Conservation (phyloP, 2,113 vertebrate species). For the Pelusios castaneus region DNA sequence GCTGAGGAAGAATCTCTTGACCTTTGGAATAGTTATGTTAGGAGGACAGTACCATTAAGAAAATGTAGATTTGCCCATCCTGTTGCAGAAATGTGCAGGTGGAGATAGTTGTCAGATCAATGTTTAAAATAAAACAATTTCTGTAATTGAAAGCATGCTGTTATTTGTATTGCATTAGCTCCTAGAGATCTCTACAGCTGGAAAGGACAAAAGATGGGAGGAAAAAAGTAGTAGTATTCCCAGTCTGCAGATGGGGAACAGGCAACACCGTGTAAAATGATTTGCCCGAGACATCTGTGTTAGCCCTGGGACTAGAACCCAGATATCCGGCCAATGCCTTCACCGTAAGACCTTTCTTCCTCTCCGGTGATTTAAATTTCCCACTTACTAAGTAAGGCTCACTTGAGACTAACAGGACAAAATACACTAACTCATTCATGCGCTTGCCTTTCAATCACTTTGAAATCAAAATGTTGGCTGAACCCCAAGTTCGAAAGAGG, state of each 20-base stretch:
- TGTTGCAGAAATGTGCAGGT: rapidly evolving
- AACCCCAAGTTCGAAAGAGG: background rate
- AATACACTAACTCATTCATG: background rate
- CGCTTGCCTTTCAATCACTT: background rate
- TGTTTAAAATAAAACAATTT: rapidly evolving
- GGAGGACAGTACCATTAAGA: background rate
- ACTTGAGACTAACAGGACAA: background rate
- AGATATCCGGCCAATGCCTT: background rate
- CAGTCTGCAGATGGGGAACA: background rate
- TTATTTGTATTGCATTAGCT: background rate
- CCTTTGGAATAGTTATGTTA: rapidly evolving
- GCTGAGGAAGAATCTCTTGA: rapidly evolving
- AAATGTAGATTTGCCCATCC: background rate
- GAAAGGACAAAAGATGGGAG: background rate
- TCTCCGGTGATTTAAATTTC: background rate
- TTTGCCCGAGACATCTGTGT: background rate
- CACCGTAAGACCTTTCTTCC: background rate
- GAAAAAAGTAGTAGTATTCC: background rate
- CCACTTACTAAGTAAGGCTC: background rate
- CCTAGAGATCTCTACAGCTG: no score
- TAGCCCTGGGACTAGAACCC: background rate
- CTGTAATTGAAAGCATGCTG: background rate
- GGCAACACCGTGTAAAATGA: background rate
- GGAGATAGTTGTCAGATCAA: background rate
- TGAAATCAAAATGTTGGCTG: background rate